Conservation (phyloP, 2,888 invertebrate genomes). For the Tuberolachnus salignus region DNA sequence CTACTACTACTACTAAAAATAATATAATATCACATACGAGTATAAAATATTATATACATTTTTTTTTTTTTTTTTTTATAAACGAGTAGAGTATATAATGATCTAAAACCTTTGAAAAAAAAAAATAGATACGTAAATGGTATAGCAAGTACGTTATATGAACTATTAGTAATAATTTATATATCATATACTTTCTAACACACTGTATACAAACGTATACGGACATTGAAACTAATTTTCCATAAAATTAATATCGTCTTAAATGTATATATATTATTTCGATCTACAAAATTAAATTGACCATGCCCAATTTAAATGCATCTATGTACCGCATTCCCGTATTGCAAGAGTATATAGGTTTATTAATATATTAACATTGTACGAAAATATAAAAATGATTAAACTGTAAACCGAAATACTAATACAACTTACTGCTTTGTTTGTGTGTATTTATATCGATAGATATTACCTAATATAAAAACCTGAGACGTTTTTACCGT, state of each 20-base stretch:
- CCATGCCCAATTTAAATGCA: background rate
- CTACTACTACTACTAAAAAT: too few species aligned
- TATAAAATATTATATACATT: too few species aligned
- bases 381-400: background rate
- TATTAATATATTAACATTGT: too few species aligned
- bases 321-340: background rate
- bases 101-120: background rate
- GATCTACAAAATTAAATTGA: background rate
- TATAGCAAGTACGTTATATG: too few species aligned
- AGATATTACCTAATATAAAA: too few species aligned
- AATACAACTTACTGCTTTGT: too few species aligned
- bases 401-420: background rate
- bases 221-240: background rate
- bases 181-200: background rate
- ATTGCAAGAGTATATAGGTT: background rate
- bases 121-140: too few species aligned
- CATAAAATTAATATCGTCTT: background rate
- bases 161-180: background rate
- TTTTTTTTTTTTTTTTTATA: too few species aligned
- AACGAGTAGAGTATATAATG: background rate
- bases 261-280: background rate
- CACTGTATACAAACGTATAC: background rate
- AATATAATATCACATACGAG: too few species aligned
- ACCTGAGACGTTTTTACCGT: too few species aligned
- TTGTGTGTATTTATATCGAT: background rate